phyloP scores from a whole-genome alignment of 2,888 invertebrate species.

The Microctonus hyperodae region DNA sequence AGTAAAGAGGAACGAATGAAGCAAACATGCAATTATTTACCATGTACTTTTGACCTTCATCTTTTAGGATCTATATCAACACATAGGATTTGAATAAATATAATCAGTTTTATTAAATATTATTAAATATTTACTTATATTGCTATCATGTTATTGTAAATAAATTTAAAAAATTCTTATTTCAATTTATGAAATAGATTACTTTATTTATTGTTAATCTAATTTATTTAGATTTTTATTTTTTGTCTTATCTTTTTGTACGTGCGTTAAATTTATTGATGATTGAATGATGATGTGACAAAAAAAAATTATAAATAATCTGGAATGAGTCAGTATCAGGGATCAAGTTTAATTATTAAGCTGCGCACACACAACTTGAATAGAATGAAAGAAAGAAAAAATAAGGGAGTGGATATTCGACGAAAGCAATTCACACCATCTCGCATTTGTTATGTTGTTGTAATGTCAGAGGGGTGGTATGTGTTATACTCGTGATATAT shows the following conservation, averaged over 20 bases:
- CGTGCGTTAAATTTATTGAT: background rate
- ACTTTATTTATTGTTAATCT: too few species aligned
- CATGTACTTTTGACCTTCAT: constrained; percentile 8
- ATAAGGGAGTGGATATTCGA: constrained; percentile 4
- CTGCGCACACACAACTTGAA: too few species aligned
- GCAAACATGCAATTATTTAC: constrained; percentile 2
- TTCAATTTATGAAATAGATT: too few species aligned
- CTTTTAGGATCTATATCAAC: constrained; percentile 7
- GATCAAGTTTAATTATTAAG: constrained; percentile 4
- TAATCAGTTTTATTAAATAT: background rate
- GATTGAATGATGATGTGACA: background rate
- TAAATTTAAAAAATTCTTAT: background rate
- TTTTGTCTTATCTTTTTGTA: too few species aligned
- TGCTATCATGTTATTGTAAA: background rate
- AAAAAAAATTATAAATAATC: background rate
- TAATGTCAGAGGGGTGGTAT: background rate
- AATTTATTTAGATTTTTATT: too few species aligned
- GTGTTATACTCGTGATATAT: background rate
- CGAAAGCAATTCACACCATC: background rate
- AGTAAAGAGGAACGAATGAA: background rate
- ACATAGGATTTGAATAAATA: constrained; percentile 11
- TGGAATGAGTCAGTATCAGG: constrained; percentile 4
- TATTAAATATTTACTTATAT: too few species aligned
- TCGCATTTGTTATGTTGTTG: constrained; percentile 3
- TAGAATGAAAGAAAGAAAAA: background rate